These are phyloP conservation scores for Brachyistius frenatus DNA, from an alignment of 2,113 vertebrate genomes.

Conservation along the genomic window DNA sequence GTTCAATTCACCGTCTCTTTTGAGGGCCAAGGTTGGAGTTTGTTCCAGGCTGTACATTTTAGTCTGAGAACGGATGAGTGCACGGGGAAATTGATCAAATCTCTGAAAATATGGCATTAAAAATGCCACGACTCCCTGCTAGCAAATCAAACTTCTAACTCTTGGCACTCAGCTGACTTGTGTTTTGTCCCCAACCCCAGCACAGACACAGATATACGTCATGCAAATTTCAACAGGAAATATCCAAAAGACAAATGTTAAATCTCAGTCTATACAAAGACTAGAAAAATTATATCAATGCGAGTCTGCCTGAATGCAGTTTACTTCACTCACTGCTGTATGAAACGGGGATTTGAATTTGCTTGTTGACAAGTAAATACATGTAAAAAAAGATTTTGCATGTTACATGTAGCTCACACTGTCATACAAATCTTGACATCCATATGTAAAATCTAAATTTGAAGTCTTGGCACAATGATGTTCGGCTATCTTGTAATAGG, in stretches of 20 bases:
- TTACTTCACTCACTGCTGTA: too few relatives aligned
- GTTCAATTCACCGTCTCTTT: slow-evolving; percentile 55
- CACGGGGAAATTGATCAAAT: neutral
- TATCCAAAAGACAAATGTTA: slow-evolving; percentile 6
- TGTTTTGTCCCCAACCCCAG: slow-evolving; percentile 64
- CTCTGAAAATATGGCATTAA: neutral
- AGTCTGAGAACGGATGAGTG: neutral
- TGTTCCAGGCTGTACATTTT: neutral
- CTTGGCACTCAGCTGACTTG: slow-evolving; percentile 20
- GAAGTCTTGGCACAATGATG: neutral
- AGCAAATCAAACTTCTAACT: neutral
- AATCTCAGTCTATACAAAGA: slow-evolving; percentile 31
- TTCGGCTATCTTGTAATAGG: neutral
- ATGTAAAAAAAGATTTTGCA: neutral
- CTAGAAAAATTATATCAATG: neutral
- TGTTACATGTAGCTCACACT: neutral
- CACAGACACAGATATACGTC: slow-evolving; percentile 61
- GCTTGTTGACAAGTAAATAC: neutral
- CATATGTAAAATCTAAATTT: neutral
- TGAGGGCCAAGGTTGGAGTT: slow-evolving; percentile 13
- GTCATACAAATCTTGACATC: slow-evolving; percentile 1
- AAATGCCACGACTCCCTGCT: neutral
- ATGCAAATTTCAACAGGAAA: slow-evolving; percentile 70
- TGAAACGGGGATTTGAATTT: neutral
- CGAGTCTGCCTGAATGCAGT: too few relatives aligned